Base-by-base conservation (phyloP, 1,140 invertebrate genomes). In the Nasonia longicornis region DNA sequence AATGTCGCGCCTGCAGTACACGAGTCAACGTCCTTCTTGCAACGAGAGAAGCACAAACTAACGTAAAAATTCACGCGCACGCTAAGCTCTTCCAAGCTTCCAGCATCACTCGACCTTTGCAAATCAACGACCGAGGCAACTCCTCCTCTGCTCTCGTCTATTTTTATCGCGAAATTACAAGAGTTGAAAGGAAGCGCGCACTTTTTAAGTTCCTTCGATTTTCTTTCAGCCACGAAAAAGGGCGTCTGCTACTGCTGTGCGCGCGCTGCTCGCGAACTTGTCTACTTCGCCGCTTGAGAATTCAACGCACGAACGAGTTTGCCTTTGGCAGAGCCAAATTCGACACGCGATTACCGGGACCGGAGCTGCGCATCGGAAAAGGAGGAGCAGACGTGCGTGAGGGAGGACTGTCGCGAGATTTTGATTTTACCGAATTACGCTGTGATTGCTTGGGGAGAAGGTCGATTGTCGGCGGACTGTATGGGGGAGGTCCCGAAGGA, bases 291-390 rank as follows among this genome's bases (percentile, higher is more conserved):
- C 64, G 26, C 64, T 31, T 16, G 64, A 67, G 14, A 67, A 67
- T 67, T 67, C 64, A 31, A 67, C 26, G 64, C 64, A 67, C 64
- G 64, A 67, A 67, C 64, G 64, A 67, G 64, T 67, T 66, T 66
- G 26, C 63, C 22, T n/a, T 66, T 12, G 63, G 22, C 26, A 11
- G 63, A 67, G 20, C 16, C 16, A 58, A 58, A 58, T 20, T 58
- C 52, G 20, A 58, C 31, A 35, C 6, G 52, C 52, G 52, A 58
- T 58, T 58, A 58, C 52, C 3, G 16, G 52, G 16, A 20, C 20
- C 7, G 16, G 48, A 52, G 48, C 48, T n/a, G 52, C 20, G 52
- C 52, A 52, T 58, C 52, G 20, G 16, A n/a, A 58, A n/a, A 58
- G 16, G 16, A 58, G 52, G 52, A 58, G 52, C 16, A 58, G 52